phyloP scores from a whole-genome alignment of 2,113 vertebrate genomes.

The Ptilorrhoa leucosticta region DNA sequence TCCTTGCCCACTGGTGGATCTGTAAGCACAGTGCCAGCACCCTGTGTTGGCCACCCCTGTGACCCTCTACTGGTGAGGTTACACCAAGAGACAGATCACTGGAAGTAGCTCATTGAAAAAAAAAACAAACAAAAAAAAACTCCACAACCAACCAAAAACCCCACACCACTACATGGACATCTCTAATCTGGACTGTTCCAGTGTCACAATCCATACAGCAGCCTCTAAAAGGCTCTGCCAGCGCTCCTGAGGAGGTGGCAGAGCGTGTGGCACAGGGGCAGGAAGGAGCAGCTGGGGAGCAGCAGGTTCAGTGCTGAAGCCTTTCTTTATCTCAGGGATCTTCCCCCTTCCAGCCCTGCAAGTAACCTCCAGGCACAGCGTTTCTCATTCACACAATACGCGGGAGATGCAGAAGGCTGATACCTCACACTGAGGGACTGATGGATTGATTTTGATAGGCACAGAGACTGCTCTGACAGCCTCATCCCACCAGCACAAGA shows the following conservation, averaged over 20 bases:
- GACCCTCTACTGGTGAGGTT: background rate
- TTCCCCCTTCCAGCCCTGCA: background rate
- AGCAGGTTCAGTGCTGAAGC: accelerated
- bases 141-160: background rate
- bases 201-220: accelerated
- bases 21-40: background rate
- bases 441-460: background rate
- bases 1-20: background rate
- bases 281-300: background rate
- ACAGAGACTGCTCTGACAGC: background rate
- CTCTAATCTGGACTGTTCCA: background rate
- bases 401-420: background rate
- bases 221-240: background rate
- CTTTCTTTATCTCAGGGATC: accelerated
- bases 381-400: background rate
- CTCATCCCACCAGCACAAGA: background rate
- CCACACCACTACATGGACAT: accelerated
- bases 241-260: accelerated
- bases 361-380: background rate
- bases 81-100: background rate
- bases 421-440: background rate
- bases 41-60: background rate
- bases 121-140: background rate
- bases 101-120: accelerated
- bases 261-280: accelerated